Evolutionary conservation across 2,797 vertebrate genomes (phyloP), one percentile per base, ranked within the genome.

Genomic region (Hypotaenidia okinawae): DNA sequence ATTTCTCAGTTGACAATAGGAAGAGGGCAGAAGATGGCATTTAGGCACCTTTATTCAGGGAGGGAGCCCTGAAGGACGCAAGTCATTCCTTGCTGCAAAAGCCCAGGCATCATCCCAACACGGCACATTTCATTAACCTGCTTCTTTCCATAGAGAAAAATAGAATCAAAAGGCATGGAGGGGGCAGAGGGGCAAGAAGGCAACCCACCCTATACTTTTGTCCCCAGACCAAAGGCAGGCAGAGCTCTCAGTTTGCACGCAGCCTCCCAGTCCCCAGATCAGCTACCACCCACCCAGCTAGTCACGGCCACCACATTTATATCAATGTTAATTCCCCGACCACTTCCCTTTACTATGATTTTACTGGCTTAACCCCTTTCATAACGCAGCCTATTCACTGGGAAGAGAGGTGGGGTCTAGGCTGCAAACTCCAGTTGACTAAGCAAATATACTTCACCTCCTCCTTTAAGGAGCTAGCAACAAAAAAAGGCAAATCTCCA

Each of bases 291-390:
- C 87, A 92, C 68, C 51, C 90, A 84, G 80, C 76, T 73, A 61
- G 47, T 82, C 77, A 17, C 23, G 11, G 77, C 45, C 94, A 84
- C 37, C 63, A 72, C 85, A n/a, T 91, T 95, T 35, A 93, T 72
- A 92, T 73, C 78, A 88, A 84, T 39, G 82, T 89, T 94, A 80
- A 93, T 86, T 80, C 81, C 67, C 79, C 14, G 14, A 87, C 66
- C 74, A 91, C 66, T 95, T 84, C 93, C 93, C 51, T 69, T 81
- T 87, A 59, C 84, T 72, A 73, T 21, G 41, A 97, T 84, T 97
- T 95, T 73, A 70, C 84, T 94, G 96, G 93, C 92, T 97, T 96
- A 92, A 94, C 81, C 96, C 95, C 81, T 92, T 79, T 94, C 68
- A 75, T n/a, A 76, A 87, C 14, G 10, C 51, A 77, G 33, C 85